Evolutionary conservation across 2,113 vertebrate genomes (phyloP).

Genomic region (Daboia siamensis): DNA sequence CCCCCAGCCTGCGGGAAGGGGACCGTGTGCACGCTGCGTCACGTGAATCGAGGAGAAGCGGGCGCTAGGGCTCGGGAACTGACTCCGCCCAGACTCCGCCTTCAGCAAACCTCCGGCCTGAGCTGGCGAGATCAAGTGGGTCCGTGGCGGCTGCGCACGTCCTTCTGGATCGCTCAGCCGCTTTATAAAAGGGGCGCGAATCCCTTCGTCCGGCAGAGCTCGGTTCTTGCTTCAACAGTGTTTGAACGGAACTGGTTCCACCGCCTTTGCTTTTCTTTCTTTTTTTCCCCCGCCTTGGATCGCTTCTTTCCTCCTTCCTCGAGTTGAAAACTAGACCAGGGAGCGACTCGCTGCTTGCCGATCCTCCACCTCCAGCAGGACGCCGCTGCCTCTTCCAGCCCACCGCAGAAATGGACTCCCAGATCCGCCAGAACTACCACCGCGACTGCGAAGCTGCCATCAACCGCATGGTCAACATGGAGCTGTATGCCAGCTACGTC

Average conservation of each 20-base stretch:
- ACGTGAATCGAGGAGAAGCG: neutral
- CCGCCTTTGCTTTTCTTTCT: neutral
- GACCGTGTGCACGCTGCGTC: neutral
- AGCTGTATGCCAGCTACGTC: slow-evolving; percentile 73
- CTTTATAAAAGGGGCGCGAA: neutral
- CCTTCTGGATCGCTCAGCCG: neutral
- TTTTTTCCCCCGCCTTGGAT: neutral
- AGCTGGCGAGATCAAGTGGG: neutral
- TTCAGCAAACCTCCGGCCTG: neutral
- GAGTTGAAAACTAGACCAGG: neutral
- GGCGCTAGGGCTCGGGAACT: neutral
- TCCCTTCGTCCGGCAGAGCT: neutral
- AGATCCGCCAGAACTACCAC: slow-evolving; percentile 78
- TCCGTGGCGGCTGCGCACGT: neutral
- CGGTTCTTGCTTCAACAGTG: slow-evolving; percentile 83
- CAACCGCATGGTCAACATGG: slow-evolving; percentile 78
- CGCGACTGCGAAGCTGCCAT: slow-evolving; percentile 73
- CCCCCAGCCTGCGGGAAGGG: no score
- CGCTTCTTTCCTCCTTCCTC: neutral
- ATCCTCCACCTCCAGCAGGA: neutral
- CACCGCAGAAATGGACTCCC: slow-evolving; percentile 63
- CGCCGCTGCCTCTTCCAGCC: neutral
- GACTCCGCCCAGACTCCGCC: neutral
- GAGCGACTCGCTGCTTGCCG: neutral
- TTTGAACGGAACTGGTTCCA: slow-evolving; percentile 77